Evolutionary conservation across 1,140 invertebrate species (phyloP).

Genomic region (Drosophila tropicalis): DNA sequence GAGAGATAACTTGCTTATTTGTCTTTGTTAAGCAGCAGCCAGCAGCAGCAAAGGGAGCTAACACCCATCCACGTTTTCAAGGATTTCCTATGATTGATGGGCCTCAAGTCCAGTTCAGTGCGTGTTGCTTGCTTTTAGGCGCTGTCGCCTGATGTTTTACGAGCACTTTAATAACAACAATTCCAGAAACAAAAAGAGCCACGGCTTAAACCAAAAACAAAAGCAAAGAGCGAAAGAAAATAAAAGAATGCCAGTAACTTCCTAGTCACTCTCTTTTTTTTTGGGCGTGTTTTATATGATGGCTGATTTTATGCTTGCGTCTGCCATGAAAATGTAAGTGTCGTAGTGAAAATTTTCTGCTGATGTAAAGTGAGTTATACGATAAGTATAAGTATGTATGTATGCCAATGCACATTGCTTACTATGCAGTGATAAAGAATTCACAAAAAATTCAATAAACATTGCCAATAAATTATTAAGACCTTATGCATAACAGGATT

Average conservation of each 20-base stretch:
- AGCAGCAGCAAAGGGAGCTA: conserved; percentile 11
- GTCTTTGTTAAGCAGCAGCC: conserved; percentile 63
- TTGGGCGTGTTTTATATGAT: conserved; percentile 53
- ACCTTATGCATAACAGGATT: no score
- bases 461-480: no score
- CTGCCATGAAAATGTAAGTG: conserved; percentile 76
- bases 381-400: background rate
- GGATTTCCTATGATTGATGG: conserved; percentile 68
- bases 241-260: conserved; percentile 49
- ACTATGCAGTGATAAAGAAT: background rate
- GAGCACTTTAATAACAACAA: conserved; percentile 55
- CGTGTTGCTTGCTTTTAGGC: conserved; percentile 62
- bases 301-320: conserved; percentile 71
- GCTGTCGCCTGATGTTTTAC: conserved; percentile 58
- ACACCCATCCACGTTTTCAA: background rate
- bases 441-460: background rate
- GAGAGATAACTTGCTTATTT: conserved; percentile 59
- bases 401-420: conserved; percentile 3
- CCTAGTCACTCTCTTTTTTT: conserved; percentile 14
- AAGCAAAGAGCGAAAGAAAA: conserved; percentile 1
- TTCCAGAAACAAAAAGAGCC: conserved; percentile 40
- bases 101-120: conserved; percentile 25
- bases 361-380: conserved; percentile 77
- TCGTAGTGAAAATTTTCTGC: conserved; percentile 74
- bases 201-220: conserved; percentile 64